phyloP scores from a whole-genome alignment of 2,797 vertebrate species.

The Sebastes aleutianus region DNA sequence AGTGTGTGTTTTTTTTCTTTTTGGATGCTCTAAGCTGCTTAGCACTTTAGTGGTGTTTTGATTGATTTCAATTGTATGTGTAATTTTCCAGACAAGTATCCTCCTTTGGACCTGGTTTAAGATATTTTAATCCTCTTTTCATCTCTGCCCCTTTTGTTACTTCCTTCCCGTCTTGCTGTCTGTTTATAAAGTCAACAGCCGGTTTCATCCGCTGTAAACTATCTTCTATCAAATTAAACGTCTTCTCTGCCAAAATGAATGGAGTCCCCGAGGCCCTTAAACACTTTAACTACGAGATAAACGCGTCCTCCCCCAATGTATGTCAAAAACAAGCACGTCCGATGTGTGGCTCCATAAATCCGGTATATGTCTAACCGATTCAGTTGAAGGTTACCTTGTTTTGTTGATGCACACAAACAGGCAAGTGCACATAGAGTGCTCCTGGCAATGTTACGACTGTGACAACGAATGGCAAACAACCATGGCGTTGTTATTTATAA shows the following conservation, averaged over 20 bases:
- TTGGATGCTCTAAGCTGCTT: not conserved
- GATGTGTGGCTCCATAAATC: slow-evolving; percentile 45
- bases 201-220: slow-evolving; percentile 22
- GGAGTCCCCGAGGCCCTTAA: slow-evolving; percentile 12
- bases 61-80: not conserved
- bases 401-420: slow-evolving; percentile 49
- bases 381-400: slow-evolving; percentile 65
- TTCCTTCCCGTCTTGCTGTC: not conserved
- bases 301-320: not conserved
- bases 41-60: not conserved
- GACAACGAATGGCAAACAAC: slow-evolving; percentile 58
- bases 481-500: slow-evolving; percentile 49
- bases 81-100: not conserved
- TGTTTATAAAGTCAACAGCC: slow-evolving; percentile 13
- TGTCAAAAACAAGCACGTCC: slow-evolving; percentile 27
- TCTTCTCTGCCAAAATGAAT: slow-evolving; percentile 23
- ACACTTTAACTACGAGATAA: slow-evolving; percentile 34
- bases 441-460: slow-evolving; percentile 54
- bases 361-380: slow-evolving; percentile 28
- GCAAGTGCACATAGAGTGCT: slow-evolving; percentile 27
- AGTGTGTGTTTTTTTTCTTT: not conserved
- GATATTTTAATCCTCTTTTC: not conserved
- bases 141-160: not conserved
- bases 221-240: slow-evolving; percentile 42
- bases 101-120: not conserved